Evolutionary conservation across 2,113 vertebrate species (phyloP), one percentile per base, ranked within the genome.

Genomic region (Pleuronectes platessa): DNA sequence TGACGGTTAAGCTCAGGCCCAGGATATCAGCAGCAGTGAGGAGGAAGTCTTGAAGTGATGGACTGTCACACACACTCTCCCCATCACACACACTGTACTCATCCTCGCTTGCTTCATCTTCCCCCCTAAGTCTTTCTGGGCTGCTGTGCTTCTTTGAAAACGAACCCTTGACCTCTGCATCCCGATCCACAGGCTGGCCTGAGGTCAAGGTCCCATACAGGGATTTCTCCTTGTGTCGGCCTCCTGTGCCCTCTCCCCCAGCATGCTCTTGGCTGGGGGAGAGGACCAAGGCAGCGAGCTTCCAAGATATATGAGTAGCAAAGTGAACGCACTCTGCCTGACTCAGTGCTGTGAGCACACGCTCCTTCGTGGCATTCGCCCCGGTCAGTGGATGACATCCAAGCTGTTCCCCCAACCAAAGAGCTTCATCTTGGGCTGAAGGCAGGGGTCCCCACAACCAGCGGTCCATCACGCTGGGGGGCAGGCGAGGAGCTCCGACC

Each of bases 391-490:
- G 96, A 55, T 96, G 96, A 84, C 97, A 98, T 55, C 97, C 96
- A 24, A 98, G 94, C 64, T 97, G 94, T 61, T 99, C 97, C 0
- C 96, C 96, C 2, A 98, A 96, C 93, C 96, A 95, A 12, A 95
- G 95, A 0, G 96, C 96, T 55, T 98, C 97, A 31, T 98, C 97
- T 53, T 97, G 96, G 8, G 97, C 97, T 0, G 96, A 96, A 0
- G 97, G 97, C 92, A 98, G 94, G 0, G 97, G 97, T 5, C 96
- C 97, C 97, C 97, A 98, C 2, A 98, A 93, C 97, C 97, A 98
- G 86, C 96, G 94, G 92, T 96, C 96, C 96, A 97, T 97, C 84
- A 98, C 96, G 0, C 96, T 94, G 0, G 95, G 71, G 0, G 97
- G 97, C 61, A 99, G 95, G 64, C 92, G 96, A 60, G 97, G 97